phyloP scores from a whole-genome alignment of 1,140 invertebrate species.

The Cepaea nemoralis region DNA sequence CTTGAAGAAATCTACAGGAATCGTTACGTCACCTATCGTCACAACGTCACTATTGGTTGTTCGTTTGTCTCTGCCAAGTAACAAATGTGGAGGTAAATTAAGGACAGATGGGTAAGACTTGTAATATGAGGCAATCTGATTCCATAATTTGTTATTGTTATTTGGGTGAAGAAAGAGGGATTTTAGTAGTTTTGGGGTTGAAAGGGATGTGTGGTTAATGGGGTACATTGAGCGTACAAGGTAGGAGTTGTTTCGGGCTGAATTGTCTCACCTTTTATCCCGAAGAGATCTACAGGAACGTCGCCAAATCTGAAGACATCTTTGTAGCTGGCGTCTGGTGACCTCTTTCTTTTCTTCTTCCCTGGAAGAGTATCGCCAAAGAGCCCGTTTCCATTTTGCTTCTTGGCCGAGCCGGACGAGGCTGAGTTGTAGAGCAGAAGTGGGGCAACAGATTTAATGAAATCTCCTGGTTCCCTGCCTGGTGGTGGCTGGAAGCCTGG shows the following conservation, averaged over 20 bases:
- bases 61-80: constrained; percentile 11
- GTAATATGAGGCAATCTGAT: no score
- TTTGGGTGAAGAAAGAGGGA: no score
- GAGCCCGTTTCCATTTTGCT: background rate
- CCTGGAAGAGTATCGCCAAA: constrained; percentile 8
- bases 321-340: background rate
- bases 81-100: no score
- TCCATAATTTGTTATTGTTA: no score
- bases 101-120: no score
- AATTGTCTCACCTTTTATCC: no score
- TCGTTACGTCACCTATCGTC: background rate
- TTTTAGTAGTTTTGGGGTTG: no score
- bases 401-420: background rate
- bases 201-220: no score
- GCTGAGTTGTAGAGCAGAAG: background rate
- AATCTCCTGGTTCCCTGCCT: constrained; percentile 1
- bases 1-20: constrained; percentile 11
- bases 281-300: no score
- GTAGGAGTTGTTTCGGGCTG: no score
- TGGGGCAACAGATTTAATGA: background rate
- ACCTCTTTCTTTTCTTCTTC: background rate
- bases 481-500: background rate
- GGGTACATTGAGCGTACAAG: no score
- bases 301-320: no score
- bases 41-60: background rate